Evolutionary conservation across 2,113 vertebrate species (phyloP).

Genomic region (Stigmatopora nigra): DNA sequence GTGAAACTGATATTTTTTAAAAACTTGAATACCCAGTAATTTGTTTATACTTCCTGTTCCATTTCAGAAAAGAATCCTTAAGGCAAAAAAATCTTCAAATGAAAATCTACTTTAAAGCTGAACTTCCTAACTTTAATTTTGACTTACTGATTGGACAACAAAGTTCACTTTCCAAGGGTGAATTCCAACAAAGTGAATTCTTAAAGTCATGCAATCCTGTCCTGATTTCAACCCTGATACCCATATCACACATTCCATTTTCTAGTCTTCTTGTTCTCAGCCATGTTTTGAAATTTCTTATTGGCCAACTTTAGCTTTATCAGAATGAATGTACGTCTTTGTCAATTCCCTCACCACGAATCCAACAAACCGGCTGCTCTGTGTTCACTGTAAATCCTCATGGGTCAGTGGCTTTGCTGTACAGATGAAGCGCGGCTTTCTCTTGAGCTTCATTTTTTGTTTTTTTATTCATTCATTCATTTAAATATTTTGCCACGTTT

Average conservation of each 20-base stretch:
- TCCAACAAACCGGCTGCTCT: constrained; percentile 32
- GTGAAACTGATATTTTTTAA: too few relatives aligned
- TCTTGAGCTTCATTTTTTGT: not conserved
- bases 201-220: not conserved
- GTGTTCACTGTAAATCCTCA: constrained; percentile 27
- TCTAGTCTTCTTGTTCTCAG: constrained; percentile 29
- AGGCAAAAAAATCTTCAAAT: too few relatives aligned
- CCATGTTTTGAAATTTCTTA: constrained; percentile 18
- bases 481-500: constrained; percentile 23
- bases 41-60: not conserved
- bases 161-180: not conserved
- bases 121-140: too few relatives aligned
- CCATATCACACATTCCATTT: constrained; percentile 6
- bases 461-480: constrained; percentile 7
- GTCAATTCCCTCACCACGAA: constrained; percentile 9
- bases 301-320: constrained; percentile 33
- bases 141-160: not conserved
- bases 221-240: not conserved
- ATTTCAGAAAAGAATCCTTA: not conserved
- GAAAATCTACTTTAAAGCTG: too few relatives aligned
- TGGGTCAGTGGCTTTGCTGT: constrained; percentile 22
- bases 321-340: constrained; percentile 62
- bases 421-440: constrained; percentile 59
- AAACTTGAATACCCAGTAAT: too few relatives aligned
- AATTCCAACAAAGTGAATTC: too few relatives aligned